phyloP scores from a whole-genome alignment of 1,140 invertebrate genomes.

The Calephelis virginiensis region DNA sequence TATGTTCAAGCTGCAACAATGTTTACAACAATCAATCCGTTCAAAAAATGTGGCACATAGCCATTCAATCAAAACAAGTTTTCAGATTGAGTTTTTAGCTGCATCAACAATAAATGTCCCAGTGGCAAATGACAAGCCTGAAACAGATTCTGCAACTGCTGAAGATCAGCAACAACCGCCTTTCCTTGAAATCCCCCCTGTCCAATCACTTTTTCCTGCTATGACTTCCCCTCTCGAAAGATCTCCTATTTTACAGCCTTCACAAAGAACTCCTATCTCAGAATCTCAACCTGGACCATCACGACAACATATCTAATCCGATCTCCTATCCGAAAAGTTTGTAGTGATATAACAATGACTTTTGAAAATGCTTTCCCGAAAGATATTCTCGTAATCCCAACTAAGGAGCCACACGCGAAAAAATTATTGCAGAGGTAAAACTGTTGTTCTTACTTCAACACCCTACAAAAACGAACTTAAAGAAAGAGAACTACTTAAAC shows the following conservation, averaged over 20 bases:
- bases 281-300: not conserved
- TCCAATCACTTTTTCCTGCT: too few relatives aligned
- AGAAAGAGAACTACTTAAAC: slow-evolving; percentile 22
- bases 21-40: slow-evolving; percentile 36
- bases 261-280: too few relatives aligned
- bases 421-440: slow-evolving; percentile 46
- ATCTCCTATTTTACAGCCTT: not conserved
- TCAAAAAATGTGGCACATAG: slow-evolving; percentile 27
- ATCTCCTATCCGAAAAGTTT: slow-evolving; percentile 10
- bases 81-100: slow-evolving; percentile 25
- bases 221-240: not conserved
- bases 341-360: slow-evolving; percentile 13
- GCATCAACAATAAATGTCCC: slow-evolving; percentile 5
- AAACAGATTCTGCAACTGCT: slow-evolving; percentile 6
- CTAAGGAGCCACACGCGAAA: slow-evolving; percentile 35
- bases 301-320: not conserved
- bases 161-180: slow-evolving; percentile 8
- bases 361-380: slow-evolving; percentile 38
- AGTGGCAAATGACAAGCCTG: not conserved
- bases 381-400: slow-evolving; percentile 37
- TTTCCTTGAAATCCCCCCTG: not conserved
- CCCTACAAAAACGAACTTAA: slow-evolving; percentile 44
- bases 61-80: slow-evolving; percentile 27
- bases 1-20: slow-evolving; percentile 51
- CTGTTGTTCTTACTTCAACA: slow-evolving; percentile 43